These are phyloP conservation scores for Hybognathus amarus DNA, from an alignment of 2,797 vertebrate genomes.

Conservation along the genomic window DNA sequence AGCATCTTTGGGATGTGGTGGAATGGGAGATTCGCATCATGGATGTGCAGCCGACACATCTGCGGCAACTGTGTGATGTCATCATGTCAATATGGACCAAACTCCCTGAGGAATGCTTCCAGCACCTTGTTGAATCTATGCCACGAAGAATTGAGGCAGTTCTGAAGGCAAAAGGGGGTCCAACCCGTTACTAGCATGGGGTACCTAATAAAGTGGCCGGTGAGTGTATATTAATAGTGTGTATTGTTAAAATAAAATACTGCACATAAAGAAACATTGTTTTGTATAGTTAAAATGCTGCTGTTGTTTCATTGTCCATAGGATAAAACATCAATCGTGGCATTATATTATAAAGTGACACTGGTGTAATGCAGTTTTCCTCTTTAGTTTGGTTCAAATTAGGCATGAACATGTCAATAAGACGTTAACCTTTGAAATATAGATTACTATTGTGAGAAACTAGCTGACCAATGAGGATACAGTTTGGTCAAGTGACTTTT, in stretches of 20 bases:
- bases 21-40: no score
- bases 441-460: neutral
- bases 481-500: neutral
- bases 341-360: neutral
- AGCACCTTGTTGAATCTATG: no score
- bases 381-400: neutral
- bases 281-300: neutral
- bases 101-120: no score
- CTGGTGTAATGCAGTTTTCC: neutral
- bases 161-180: no score
- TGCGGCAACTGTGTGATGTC: no score
- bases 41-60: no score
- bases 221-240: neutral
- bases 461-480: neutral
- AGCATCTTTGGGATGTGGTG: no score
- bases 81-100: no score
- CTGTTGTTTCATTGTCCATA: neutral
- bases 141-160: no score
- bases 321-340: neutral
- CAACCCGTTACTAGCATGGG: no score
- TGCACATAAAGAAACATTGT: neutral
- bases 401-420: neutral
- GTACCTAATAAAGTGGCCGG: no score
- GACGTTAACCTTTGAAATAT: neutral
- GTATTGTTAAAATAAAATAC: neutral